phyloP scores from a whole-genome alignment of 1,140 invertebrate species.

The Calosoma granatense region DNA sequence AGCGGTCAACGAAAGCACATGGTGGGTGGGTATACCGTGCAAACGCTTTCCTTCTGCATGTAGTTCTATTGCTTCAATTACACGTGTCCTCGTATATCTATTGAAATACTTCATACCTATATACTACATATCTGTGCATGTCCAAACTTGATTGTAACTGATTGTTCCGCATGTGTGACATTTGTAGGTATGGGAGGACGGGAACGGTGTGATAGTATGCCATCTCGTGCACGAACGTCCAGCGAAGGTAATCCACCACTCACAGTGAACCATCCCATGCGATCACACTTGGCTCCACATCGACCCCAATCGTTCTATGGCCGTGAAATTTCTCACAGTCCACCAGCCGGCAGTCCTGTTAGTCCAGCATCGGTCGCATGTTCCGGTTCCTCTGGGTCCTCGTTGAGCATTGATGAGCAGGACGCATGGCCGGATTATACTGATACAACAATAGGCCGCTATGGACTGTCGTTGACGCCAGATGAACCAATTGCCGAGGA shows the following conservation, averaged over 20 bases:
- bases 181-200: slow-evolving; percentile 40
- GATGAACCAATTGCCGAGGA: slow-evolving; percentile 43
- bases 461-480: slow-evolving; percentile 47
- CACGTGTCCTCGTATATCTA: no score
- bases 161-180: no score
- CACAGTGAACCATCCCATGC: slow-evolving; percentile 26
- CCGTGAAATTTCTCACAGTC: slow-evolving; percentile 48
- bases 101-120: no score
- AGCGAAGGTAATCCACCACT: slow-evolving; percentile 46
- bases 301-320: slow-evolving; percentile 49
- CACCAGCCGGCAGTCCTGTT: slow-evolving; percentile 49
- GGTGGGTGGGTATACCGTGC: no score
- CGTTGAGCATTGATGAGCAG: slow-evolving; percentile 55
- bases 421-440: slow-evolving; percentile 31
- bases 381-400: slow-evolving; percentile 60
- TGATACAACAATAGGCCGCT: slow-evolving; percentile 34
- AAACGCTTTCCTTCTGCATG: no score
- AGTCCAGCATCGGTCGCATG: slow-evolving; percentile 50
- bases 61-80: no score
- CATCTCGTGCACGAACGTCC: slow-evolving; percentile 51
- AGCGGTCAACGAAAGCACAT: no score
- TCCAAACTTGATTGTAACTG: no score
- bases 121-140: no score
- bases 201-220: slow-evolving; percentile 70
- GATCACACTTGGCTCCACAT: slow-evolving; percentile 24